Evolutionary conservation across 2,888 invertebrate genomes (phyloP).

Genomic region (Halictus ligatus): DNA sequence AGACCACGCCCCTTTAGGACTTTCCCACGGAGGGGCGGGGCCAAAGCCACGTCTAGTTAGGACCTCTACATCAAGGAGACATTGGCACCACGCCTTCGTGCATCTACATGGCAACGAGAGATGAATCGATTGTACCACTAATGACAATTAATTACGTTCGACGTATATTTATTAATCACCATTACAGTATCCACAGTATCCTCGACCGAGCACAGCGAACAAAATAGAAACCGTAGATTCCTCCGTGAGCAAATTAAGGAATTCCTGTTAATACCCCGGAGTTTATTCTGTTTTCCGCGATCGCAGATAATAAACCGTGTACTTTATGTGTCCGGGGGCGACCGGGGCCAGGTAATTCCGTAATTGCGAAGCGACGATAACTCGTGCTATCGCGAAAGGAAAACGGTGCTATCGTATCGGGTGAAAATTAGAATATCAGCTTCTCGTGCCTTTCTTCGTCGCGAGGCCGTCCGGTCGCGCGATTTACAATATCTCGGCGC

Average conservation of each 20-base stretch:
- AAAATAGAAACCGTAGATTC: not conserved
- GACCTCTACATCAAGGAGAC: not conserved
- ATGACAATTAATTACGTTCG: not conserved
- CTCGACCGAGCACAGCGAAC: not conserved
- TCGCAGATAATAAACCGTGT: not conserved
- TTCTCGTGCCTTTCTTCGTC: not conserved
- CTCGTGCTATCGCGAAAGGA: slow-evolving; percentile 23
- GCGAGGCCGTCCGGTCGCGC: not conserved
- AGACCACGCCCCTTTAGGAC: too few relatives aligned
- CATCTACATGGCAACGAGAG: not conserved
- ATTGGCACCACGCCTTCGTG: not conserved
- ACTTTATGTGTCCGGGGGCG: not conserved
- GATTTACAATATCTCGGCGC: slow-evolving; percentile 23
- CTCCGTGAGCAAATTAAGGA: not conserved
- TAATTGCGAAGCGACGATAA: slow-evolving; percentile 21
- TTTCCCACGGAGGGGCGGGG: too few relatives aligned
- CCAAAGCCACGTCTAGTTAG: not conserved
- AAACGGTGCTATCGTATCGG: not conserved
- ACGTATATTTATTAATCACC: not conserved
- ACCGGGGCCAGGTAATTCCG: slow-evolving; percentile 32
- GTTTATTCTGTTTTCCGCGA: not conserved
- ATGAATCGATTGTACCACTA: not conserved
- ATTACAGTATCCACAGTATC: not conserved
- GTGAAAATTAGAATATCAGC: slow-evolving; percentile 55
- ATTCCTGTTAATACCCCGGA: not conserved